Evolutionary conservation across 2,113 vertebrate species (phyloP), one percentile per base, ranked within the genome.

Genomic region (Rhea pennata): DNA sequence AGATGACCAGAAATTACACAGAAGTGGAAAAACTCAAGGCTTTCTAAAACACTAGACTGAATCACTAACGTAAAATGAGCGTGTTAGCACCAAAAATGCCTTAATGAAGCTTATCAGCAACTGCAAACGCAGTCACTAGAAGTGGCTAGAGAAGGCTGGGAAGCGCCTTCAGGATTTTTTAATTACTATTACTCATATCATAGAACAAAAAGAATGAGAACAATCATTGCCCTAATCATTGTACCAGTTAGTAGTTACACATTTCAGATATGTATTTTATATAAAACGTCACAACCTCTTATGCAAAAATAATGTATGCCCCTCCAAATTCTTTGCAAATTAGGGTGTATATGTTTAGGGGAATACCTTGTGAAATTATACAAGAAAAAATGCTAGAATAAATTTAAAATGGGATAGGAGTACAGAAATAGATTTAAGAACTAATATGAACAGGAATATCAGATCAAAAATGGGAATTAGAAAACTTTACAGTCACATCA

Each of bases 71-170:
- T 54, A 84, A 82, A 95, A 93, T 8, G 2, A 67, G 17, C 59
- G 51, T 9, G 46, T 26, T 64, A 81, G 75, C 85, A 93, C 65
- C 72, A 93, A 86, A 86, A 86, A 53, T 21, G 16, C 85, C 84
- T 92, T 97, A 96, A 96, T 95, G 97, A 98, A 96, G 82, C 80
- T 97, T 89, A 97, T 93, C 84, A 96, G 91, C 76, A 96, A 69
- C 73, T 82, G 58, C 71, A 93, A 96, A 87, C 40, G 24, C 81
- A 93, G 69, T 93, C 29, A 79, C 76, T 80, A 69, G 9, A 82
- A 72, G 58, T 27, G 56, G 19, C 40, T 73, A 23, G 26, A 78
- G 78, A 95, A 77, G 3, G 10, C 61, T 50, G 12, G 1, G 6
- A 33, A 71, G 54, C 5, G 48, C 14, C 51, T 80, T 6, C 4